Evolutionary conservation across 2,113 vertebrate genomes (phyloP).

Genomic region (Bufo bufo): DNA sequence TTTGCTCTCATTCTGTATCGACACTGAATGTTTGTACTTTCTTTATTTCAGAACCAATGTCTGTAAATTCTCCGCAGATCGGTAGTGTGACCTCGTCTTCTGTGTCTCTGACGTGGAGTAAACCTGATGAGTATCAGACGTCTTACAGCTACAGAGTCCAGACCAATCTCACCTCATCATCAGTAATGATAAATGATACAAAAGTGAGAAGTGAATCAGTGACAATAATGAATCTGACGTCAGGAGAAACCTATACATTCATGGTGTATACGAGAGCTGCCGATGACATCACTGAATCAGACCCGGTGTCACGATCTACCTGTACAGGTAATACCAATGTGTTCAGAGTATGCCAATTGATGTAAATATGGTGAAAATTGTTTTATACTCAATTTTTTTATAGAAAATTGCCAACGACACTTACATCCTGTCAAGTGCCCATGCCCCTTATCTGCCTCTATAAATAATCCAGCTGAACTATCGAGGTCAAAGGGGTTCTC

Average conservation of each 20-base stretch:
- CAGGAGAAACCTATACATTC: slow-evolving; percentile 68
- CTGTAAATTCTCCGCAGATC: not conserved
- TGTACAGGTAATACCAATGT: slow-evolving; percentile 72
- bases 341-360: too few relatives aligned
- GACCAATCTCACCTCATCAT: not conserved
- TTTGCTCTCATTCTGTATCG: too few relatives aligned
- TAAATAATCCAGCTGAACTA: too few relatives aligned
- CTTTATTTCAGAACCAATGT: not conserved
- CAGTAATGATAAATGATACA: not conserved
- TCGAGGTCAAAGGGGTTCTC: too few relatives aligned
- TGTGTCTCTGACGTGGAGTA: not conserved
- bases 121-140: not conserved
- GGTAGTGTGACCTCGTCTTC: not conserved
- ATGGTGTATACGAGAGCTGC: not conserved
- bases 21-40: not conserved
- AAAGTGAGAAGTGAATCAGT: not conserved
- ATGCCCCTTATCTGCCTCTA: too few relatives aligned
- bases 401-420: too few relatives aligned
- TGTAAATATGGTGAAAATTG: too few relatives aligned
- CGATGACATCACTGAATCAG: slow-evolving; percentile 38
- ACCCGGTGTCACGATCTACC: not conserved
- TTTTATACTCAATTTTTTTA: too few relatives aligned
- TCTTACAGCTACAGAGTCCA: slow-evolving; percentile 27
- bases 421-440: too few relatives aligned
- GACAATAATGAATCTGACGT: slow-evolving; percentile 55